Evolutionary conservation across 35 echinoderm and acorn worm genomes (phyloP).

Genomic region (Apostichopus parvimensis): DNA sequence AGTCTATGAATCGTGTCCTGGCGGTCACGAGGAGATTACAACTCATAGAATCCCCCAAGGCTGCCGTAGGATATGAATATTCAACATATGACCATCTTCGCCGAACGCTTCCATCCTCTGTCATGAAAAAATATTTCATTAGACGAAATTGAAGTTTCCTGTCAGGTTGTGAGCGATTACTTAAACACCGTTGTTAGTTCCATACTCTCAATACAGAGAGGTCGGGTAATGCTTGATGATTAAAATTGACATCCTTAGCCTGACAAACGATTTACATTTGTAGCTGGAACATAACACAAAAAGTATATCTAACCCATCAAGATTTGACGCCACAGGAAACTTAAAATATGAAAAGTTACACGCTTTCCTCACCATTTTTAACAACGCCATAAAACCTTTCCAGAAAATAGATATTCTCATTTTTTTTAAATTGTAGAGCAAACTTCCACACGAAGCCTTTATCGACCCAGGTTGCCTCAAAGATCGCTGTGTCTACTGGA

Average conservation of each 20-base stretch:
- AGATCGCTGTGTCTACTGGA: not conserved
- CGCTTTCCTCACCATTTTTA: not conserved
- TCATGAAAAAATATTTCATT: not conserved
- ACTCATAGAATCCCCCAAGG: not conserved
- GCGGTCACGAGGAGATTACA: not conserved
- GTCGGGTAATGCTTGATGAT: too few relatives aligned
- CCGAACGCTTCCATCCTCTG: not conserved
- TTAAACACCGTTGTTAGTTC: too few relatives aligned
- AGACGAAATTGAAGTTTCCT: not conserved
- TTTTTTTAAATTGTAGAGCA: not conserved
- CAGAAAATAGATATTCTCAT: not conserved
- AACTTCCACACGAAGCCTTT: slow-evolving; percentile 14
- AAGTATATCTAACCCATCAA: too few relatives aligned
- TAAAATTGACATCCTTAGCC: too few relatives aligned
- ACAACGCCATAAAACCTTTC: not conserved
- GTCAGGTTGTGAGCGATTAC: not conserved
- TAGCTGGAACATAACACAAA: too few relatives aligned
- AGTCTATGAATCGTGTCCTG: slow-evolving; percentile 19
- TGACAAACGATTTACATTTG: too few relatives aligned
- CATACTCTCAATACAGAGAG: too few relatives aligned
- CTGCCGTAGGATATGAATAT: slow-evolving; percentile 27
- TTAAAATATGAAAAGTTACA: too few relatives aligned
- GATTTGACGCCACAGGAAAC: too few relatives aligned
- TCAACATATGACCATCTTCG: slow-evolving; percentile 25
- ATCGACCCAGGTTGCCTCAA: slow-evolving; percentile 3